Evolutionary conservation across 2,888 invertebrate genomes (phyloP), one percentile per base, ranked within the genome.

Genomic region (Coremacera marginata): DNA sequence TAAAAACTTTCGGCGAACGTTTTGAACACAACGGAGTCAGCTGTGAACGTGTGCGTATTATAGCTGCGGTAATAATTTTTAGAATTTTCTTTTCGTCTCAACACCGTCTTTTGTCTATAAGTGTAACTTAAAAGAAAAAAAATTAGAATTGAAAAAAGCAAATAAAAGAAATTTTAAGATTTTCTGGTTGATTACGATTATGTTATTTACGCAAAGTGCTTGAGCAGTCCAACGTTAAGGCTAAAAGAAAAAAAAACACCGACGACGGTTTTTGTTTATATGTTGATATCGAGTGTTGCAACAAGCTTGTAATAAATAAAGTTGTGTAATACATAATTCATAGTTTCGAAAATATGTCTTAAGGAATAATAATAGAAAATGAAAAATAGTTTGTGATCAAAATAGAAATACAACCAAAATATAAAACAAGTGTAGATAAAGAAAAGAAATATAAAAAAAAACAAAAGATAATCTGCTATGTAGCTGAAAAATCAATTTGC

Each of bases 11-110:
- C 25, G 27, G 14, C 25, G 44, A 67, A 37, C 19, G 44, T 44
- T 44, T 44, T 44, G 25, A 67, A 34, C 70, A 70, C 34, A 70
- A 72, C 37, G 19, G 62, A 73, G 62, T 73, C 73, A 73, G 73
- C 63, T 74, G 73, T 74, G 63, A 74, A 51, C 51, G 34, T 52
- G 63, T 74, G 73, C 31, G 22, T 5, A 44, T 34, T 44, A 27
- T 25, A 5, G 31, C 25, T 34, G 73, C 51, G 65, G 63, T 52
- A 22, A 37, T 37, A 8, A 27, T 3, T 57, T 71, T 68, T 9
- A 34, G 34, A 60, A 63, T 11, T 71, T 60, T 34, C 57, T 31
- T 65, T 65, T 11, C 51, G 62, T 63, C 19, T 63, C 65, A 9
- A 8, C 52, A 22, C 14, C 49, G 14, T 27, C 73, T 31, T 63